Evolutionary conservation across 2,888 invertebrate genomes (phyloP).

Genomic region (Pollenia amentaria): DNA sequence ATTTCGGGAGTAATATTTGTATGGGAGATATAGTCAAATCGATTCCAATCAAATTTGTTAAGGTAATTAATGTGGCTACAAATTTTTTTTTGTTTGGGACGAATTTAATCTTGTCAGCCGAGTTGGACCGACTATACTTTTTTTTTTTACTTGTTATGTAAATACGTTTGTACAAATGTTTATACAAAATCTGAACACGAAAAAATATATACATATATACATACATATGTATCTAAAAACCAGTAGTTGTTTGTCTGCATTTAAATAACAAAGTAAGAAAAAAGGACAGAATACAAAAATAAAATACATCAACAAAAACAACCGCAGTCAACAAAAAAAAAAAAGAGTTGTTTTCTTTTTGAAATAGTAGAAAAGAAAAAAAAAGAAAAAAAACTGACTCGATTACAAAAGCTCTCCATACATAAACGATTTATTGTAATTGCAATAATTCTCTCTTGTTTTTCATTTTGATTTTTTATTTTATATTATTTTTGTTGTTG

Average conservation of each 20-base stretch:
- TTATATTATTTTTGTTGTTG: constrained; percentile 24
- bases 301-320: constrained; percentile 26
- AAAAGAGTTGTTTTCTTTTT: constrained; percentile 43
- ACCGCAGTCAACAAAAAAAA: constrained; percentile 29
- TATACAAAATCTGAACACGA: constrained; percentile 1
- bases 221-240: constrained; percentile 45
- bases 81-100: too few relatives aligned
- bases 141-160: too few relatives aligned
- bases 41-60: too few relatives aligned
- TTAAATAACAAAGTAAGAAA: constrained; percentile 67
- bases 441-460: constrained; percentile 35
- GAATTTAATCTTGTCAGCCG: too few relatives aligned
- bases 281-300: constrained; percentile 15
- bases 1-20: too few relatives aligned
- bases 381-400: constrained; percentile 38
- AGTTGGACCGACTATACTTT: too few relatives aligned
- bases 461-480: constrained; percentile 15
- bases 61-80: too few relatives aligned
- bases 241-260: constrained; percentile 72
- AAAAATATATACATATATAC: not conserved
- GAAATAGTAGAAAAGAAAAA: constrained; percentile 38
- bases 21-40: too few relatives aligned
- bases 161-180: too few relatives aligned
- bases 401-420: constrained; percentile 64
- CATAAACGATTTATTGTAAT: constrained; percentile 63